phyloP scores from a whole-genome alignment of 2,888 invertebrate genomes.

The Siphonodentalium dalli region DNA sequence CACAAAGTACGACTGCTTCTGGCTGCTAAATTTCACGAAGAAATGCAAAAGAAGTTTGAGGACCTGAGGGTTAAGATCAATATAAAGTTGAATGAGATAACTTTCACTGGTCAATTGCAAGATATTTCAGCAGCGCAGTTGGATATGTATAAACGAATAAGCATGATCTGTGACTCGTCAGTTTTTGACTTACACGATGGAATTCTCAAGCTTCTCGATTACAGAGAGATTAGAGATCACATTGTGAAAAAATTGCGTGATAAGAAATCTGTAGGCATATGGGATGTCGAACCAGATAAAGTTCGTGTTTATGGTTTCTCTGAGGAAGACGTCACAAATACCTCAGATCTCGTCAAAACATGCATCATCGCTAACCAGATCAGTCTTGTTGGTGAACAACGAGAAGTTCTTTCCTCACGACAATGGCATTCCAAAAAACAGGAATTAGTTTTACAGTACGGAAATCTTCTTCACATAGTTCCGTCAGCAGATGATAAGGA shows the following conservation, averaged over 20 bases:
- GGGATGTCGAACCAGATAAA: conserved; percentile 1
- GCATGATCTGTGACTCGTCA: background rate
- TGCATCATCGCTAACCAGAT: too few species aligned
- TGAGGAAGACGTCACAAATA: background rate
- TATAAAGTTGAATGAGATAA: background rate
- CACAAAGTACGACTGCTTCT: conserved; percentile 9
- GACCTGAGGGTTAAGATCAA: conserved; percentile 8
- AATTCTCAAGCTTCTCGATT: conserved; percentile 1
- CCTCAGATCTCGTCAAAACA: conserved; percentile 8
- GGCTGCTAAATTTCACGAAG: conserved; percentile 3
- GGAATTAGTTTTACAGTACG: background rate
- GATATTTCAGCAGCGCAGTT: conserved; percentile 8
- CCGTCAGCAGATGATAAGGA: background rate
- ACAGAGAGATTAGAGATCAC: conserved; percentile 2
- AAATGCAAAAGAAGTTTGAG: conserved; percentile 1
- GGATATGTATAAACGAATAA: conserved; percentile 12
- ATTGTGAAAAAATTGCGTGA: conserved; percentile 7
- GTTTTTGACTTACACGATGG: background rate
- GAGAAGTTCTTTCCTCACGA: background rate
- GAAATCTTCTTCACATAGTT: conserved; percentile 13
- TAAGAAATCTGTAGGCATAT: conserved; percentile 6
- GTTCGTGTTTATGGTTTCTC: background rate
- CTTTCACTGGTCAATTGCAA: conserved; percentile 7
- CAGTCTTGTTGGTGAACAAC: too few species aligned
- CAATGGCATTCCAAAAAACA: background rate